A percentile compares a stretch with the other conserved stretches of the same genome.
phyloP scores from a whole-genome alignment of 2,797 vertebrate species.

The Chloroceryle inda region DNA sequence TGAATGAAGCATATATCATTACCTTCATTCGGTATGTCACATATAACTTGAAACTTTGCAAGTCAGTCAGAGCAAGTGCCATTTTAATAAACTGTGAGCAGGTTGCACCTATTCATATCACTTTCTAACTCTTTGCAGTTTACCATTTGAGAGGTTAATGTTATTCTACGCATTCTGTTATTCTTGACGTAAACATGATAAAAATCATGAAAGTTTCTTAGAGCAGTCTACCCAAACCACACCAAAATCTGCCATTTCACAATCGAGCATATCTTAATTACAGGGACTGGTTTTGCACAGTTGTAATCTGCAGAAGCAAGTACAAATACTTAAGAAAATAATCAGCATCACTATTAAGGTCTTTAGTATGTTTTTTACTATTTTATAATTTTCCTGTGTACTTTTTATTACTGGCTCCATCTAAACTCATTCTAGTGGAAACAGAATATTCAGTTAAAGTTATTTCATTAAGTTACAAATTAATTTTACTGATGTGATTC shows the following conservation, averaged over 20 bases:
- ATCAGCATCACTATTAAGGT: not conserved
- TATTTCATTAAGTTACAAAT: not conserved
- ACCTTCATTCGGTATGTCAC: slow-evolving; percentile 74
- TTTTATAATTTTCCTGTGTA: not conserved
- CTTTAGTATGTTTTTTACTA: not conserved
- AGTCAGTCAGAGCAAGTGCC: slow-evolving; percentile 58
- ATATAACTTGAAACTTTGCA: slow-evolving; percentile 76
- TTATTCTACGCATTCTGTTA: not conserved
- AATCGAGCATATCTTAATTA: not conserved
- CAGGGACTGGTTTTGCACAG: not conserved
- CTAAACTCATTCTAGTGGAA: not conserved
- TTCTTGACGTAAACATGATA: not conserved
- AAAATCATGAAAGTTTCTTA: not conserved
- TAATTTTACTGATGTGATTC: not conserved
- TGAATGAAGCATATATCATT: slow-evolving; percentile 81
- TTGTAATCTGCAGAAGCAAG: not conserved
- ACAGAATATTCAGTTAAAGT: not conserved
- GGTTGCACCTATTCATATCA: slow-evolving; percentile 22
- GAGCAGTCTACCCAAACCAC: not conserved
- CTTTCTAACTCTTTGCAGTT: slow-evolving; percentile 39
- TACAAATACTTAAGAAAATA: not conserved
- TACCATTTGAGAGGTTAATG: not conserved
- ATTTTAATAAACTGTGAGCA: slow-evolving; percentile 69
- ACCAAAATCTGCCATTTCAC: not conserved
- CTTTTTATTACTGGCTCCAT: not conserved